These are phyloP conservation scores for Schizotus pectinicornis DNA, from an alignment of 2,888 invertebrate genomes.

Conservation along the genomic window DNA sequence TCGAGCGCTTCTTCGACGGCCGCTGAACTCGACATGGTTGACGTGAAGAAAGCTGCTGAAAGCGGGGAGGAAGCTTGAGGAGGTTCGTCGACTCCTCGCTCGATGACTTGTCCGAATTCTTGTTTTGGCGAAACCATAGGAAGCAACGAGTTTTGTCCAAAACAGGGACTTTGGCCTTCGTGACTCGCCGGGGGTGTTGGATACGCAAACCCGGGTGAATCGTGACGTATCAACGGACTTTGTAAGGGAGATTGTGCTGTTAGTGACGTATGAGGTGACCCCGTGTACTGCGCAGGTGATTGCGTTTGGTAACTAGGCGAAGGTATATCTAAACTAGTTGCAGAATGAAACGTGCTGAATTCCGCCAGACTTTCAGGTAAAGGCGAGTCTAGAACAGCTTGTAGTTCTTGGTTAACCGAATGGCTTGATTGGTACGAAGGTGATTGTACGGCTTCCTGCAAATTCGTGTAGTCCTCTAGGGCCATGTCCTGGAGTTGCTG, in stretches of 20 bases:
- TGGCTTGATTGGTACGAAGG: conserved; percentile 59
- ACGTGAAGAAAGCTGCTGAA: conserved; percentile 83
- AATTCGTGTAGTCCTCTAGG: conserved; percentile 67
- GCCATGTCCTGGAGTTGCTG: conserved; percentile 70
- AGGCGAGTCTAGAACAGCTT: conserved; percentile 78
- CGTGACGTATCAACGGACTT: conserved; percentile 67
- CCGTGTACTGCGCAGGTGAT: conserved; percentile 55
- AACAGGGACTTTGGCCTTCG: conserved; percentile 74
- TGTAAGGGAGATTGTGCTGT: conserved; percentile 68
- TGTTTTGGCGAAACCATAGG: conserved; percentile 59
- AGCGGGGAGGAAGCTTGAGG: conserved; percentile 81
- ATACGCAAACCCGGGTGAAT: conserved; percentile 80
- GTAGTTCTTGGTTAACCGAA: conserved; percentile 73
- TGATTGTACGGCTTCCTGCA: conserved; percentile 63
- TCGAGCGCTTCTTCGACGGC: conserved; percentile 86
- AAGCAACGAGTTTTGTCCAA: conserved; percentile 54
- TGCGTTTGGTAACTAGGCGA: conserved; percentile 57
- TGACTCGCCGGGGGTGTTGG: conserved; percentile 90
- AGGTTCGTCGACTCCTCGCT: conserved; percentile 65
- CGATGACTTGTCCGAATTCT: conserved; percentile 53
- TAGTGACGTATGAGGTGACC: conserved; percentile 58
- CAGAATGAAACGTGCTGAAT: conserved; percentile 79
- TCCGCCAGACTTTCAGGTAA: conserved; percentile 81
- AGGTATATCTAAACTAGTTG: conserved; percentile 56
- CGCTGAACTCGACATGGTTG: conserved; percentile 84